Conservation (phyloP, 2,888 invertebrate genomes). For the Drosophila borealis region DNA sequence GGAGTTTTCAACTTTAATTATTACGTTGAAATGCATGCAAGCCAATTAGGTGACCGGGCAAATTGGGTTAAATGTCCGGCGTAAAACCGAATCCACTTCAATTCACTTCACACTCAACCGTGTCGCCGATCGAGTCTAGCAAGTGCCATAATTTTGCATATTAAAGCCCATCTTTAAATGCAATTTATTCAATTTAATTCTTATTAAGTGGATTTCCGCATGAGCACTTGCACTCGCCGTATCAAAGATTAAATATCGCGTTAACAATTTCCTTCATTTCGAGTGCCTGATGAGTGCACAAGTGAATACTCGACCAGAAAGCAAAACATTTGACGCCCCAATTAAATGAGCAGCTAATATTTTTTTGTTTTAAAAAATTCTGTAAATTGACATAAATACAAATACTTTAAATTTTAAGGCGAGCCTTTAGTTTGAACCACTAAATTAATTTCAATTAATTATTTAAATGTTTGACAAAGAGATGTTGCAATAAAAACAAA, state of each 20-base stretch:
- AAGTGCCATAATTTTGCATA: constrained; percentile 61
- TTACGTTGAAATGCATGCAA: constrained; percentile 54
- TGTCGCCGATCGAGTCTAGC: not conserved
- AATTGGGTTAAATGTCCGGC: constrained; percentile 53
- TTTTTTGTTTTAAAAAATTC: too few species aligned
- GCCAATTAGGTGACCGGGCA: constrained; percentile 66
- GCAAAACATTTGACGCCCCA: constrained; percentile 7
- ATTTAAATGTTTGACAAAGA: not conserved
- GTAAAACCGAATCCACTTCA: constrained; percentile 24
- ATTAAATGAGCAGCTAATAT: constrained; percentile 27
- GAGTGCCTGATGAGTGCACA: constrained; percentile 13
- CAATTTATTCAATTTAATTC: constrained; percentile 73
- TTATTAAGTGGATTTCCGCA: constrained; percentile 63
- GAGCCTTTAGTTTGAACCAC: not conserved
- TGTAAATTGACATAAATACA: not conserved
- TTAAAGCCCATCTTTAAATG: constrained; percentile 59
- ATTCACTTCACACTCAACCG: constrained; percentile 8
- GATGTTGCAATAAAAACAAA: not conserved
- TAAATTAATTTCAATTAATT: not conserved
- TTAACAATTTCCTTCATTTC: constrained; percentile 32
- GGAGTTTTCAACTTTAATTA: constrained; percentile 66
- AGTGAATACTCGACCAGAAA: constrained; percentile 6
- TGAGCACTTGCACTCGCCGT: constrained; percentile 31
- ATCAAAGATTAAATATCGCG: constrained; percentile 50
- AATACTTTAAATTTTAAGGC: not conserved